A percentile compares a stretch with the other conserved stretches of the same genome.
Evolutionary conservation across 1,140 invertebrate species (phyloP).

Genomic region (Planococcus citri): DNA sequence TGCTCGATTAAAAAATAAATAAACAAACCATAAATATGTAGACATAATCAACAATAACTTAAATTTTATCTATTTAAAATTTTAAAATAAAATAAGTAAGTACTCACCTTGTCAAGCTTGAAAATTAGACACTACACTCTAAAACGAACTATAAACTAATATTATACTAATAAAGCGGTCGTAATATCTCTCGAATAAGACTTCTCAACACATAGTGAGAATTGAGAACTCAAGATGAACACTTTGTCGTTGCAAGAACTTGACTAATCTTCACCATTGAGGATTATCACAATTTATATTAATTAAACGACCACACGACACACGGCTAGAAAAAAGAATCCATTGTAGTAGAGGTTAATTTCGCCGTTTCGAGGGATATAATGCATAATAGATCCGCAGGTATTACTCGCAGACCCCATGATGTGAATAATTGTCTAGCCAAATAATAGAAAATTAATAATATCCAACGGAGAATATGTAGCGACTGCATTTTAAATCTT

Average conservation of each 20-base stretch:
- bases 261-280: neutral
- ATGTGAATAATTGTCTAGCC: constrained; percentile 1
- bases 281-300: constrained; percentile 17
- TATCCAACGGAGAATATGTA: constrained; percentile 5
- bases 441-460: constrained; percentile 15
- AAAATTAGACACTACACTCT: too few species aligned
- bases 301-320: constrained; percentile 10
- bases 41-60: too few species aligned
- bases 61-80: too few species aligned
- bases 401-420: constrained; percentile 10
- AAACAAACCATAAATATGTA: too few species aligned
- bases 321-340: neutral
- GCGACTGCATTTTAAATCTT: constrained; percentile 9
- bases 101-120: too few species aligned
- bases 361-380: constrained; percentile 10
- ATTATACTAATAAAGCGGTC: too few species aligned
- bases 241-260: neutral
- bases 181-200: too few species aligned
- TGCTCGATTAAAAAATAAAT: too few species aligned
- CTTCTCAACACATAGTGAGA: neutral
- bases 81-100: too few species aligned
- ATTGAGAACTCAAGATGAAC: neutral
- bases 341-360: constrained; percentile 15
- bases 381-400: constrained; percentile 11
- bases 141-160: too few species aligned